Evolutionary conservation across 2,797 vertebrate species (phyloP).

Genomic region (Lateolabrax maculatus): DNA sequence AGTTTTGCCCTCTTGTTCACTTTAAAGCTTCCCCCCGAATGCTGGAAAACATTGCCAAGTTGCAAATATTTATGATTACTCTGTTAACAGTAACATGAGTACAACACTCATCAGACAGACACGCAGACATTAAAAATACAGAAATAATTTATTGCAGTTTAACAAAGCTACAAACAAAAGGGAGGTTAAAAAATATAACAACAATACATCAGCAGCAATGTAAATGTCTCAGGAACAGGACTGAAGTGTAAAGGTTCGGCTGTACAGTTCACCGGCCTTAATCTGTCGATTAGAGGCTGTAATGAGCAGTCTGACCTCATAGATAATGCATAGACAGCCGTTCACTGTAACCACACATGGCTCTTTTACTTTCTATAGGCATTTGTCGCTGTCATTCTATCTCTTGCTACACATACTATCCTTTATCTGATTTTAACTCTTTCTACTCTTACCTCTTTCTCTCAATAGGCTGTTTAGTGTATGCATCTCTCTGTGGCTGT

Average conservation of each 20-base stretch:
- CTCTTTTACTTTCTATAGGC: conserved; percentile 48
- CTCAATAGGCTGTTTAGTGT: neutral
- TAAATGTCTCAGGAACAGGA: neutral
- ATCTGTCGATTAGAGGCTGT: conserved; percentile 51
- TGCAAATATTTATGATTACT: neutral
- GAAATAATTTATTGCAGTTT: neutral
- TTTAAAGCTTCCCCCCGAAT: neutral
- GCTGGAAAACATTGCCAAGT: neutral
- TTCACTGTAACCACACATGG: conserved; percentile 66
- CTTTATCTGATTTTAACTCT: too few species aligned
- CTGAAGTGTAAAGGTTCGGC: conserved; percentile 42
- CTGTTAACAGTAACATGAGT: neutral
- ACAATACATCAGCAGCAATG: neutral
- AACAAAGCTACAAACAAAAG: neutral
- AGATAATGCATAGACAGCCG: conserved; percentile 66
- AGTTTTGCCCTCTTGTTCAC: conserved; percentile 9
- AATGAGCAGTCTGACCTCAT: conserved; percentile 67
- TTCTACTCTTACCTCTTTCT: too few species aligned
- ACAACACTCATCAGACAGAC: neutral
- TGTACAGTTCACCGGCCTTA: conserved; percentile 34
- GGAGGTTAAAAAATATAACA: neutral
- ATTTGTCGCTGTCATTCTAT: conserved; percentile 24
- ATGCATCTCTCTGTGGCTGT: neutral
- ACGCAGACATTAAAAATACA: neutral
- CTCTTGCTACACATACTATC: neutral